phyloP scores from a whole-genome alignment of 2,113 vertebrate genomes.

The Rutilus rutilus region DNA sequence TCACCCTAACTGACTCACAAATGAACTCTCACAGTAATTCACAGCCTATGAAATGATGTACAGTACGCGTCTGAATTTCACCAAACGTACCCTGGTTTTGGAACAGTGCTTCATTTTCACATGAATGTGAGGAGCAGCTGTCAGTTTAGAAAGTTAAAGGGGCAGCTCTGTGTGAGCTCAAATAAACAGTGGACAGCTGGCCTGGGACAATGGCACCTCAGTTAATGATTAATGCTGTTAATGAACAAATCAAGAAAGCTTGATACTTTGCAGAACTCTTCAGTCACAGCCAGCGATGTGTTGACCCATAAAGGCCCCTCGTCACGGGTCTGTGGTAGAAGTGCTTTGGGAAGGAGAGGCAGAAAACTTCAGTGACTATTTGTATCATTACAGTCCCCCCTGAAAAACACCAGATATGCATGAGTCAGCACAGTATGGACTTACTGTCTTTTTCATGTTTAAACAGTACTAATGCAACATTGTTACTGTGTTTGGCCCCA shows the following conservation, averaged over 20 bases:
- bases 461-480: neutral
- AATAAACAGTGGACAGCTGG: conserved; percentile 59
- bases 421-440: conserved; percentile 17
- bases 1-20: neutral
- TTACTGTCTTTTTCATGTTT: neutral
- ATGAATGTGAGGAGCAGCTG: conserved; percentile 78
- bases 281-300: conserved; percentile 17
- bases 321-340: conserved; percentile 5
- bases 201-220: conserved; percentile 57
- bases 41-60: neutral
- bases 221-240: conserved; percentile 64
- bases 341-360: neutral
- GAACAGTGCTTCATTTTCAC: conserved; percentile 68
- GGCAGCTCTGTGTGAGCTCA: conserved; percentile 35
- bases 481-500: neutral
- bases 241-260: conserved; percentile 54
- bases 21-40: conserved; percentile 12
- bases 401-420: neutral
- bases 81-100: conserved; percentile 2
- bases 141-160: conserved; percentile 66
- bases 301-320: conserved; percentile 31
- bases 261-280: conserved; percentile 47
- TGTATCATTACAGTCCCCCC: conserved; percentile 10
- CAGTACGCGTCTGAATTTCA: conserved; percentile 5
- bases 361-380: neutral